Conservation (phyloP, 2,113 vertebrate genomes). For the Engraulis encrasicolus region DNA sequence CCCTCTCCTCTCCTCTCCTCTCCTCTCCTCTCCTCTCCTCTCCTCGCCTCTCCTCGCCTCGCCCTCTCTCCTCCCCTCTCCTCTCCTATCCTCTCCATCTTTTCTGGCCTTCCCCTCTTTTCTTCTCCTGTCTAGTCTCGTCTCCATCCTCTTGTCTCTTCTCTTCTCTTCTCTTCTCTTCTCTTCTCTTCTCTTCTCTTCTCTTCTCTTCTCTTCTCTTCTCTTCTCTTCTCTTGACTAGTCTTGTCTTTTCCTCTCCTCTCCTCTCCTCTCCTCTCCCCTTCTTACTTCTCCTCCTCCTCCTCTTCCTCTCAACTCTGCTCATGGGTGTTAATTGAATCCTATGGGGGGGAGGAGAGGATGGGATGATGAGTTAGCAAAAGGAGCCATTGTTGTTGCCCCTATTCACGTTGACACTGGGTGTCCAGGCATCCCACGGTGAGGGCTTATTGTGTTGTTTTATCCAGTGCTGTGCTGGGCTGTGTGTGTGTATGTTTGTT, state of each 20-base stretch:
- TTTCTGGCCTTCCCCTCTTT: no score
- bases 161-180: no score
- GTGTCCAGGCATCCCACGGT: constrained; percentile 33
- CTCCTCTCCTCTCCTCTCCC: no score
- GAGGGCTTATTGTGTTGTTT: constrained; percentile 44
- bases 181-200: no score
- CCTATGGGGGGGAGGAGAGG: background rate
- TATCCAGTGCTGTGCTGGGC: background rate
- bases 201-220: no score
- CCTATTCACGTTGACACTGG: constrained; percentile 28
- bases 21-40: background rate
- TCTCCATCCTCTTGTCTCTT: no score
- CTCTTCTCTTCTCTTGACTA: no score
- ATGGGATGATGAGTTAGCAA: constrained; percentile 35
- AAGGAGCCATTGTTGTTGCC: constrained; percentile 44
- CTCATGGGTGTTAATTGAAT: constrained; percentile 30
- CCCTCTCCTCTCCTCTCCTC: background rate
- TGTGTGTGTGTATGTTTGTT: background rate
- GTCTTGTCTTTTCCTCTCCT: no score
- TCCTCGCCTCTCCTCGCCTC: no score
- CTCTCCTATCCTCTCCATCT: no score
- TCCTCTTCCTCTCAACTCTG: background rate
- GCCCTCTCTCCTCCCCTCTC: no score
- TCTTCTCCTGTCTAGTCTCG: no score
- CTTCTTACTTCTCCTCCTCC: background rate